Percentiles rank a stretch among this genome's conserved stretches.
Evolutionary conservation across 2,113 vertebrate genomes (phyloP).

Genomic region (Coptodon bakossiorum): DNA sequence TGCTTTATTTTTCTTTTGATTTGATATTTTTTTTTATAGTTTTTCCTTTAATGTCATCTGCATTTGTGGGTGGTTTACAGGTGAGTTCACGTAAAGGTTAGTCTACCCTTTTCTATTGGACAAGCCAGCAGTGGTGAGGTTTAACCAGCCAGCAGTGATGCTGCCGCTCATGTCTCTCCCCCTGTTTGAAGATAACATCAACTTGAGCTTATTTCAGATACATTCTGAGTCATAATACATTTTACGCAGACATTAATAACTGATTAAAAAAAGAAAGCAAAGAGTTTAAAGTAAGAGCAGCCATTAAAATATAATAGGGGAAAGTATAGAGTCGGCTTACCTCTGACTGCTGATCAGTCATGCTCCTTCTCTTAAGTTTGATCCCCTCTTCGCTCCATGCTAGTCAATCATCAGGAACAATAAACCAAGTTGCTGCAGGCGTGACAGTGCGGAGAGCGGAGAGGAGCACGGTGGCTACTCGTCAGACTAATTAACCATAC

Average conservation of each 20-base stretch:
- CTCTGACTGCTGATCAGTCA: conserved; percentile 51
- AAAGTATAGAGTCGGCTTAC: conserved; percentile 14
- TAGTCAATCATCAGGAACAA: conserved; percentile 63
- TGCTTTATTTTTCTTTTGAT: background rate
- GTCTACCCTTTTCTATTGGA: background rate
- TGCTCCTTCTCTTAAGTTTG: conserved; percentile 38
- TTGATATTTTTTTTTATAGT: background rate
- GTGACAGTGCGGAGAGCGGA: conserved; percentile 43
- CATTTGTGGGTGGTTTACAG: conserved; percentile 5
- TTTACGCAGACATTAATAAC: conserved; percentile 23
- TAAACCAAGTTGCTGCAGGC: conserved; percentile 60
- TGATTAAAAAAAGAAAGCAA: conserved; percentile 26
- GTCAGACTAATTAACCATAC: conserved; percentile 79
- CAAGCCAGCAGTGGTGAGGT: background rate
- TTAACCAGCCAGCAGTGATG: background rate
- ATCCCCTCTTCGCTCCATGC: conserved; percentile 33
- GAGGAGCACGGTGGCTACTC: conserved; percentile 61
- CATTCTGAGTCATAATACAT: conserved; percentile 13
- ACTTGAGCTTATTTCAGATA: background rate
- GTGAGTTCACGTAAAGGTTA: conserved; percentile 12
- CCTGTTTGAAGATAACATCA: conserved; percentile 35
- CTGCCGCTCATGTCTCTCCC: conserved; percentile 5
- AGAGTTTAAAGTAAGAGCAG: conserved; percentile 21
- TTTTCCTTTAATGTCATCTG: background rate
- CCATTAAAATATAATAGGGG: conserved; percentile 5